Evolutionary conservation across 2,797 vertebrate species (phyloP), one percentile per base, ranked within the genome.

Genomic region (Crocodylus rhombifer): DNA sequence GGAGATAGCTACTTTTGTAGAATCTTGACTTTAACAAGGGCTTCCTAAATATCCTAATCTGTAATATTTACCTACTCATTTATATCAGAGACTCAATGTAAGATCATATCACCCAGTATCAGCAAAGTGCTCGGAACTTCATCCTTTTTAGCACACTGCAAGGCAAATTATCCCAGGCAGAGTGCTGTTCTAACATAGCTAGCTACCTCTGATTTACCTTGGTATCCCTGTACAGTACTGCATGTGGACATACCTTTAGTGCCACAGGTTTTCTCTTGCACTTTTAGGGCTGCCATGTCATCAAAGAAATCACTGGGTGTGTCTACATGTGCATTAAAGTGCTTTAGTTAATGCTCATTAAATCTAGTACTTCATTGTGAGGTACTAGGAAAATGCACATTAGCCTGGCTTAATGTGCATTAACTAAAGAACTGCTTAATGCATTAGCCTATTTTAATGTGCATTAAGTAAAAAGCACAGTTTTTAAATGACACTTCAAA

Each of bases 261-360:
- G 63, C 61, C 62, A 16, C 28, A 65, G 81, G 56, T 77, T 88
- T 94, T 93, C 23, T 60, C n/a, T 64, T 91, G 28, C 62, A 89
- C 57, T 9, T 71, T 71, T 21, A 71, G 30, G 36, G 21, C 33
- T 23, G 20, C 33, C 18, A 14, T 87, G 71, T 30, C 33, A 30
- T 26, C 10, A 73, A 51, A 30, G 64, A 89, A 21, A 73, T 89
- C 80, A 82, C 42, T 51, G 42, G 10, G 42, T 10, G 2, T 51
- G 42, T 51, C 42, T 51, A 51, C 42, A 51, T 51, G 42, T 51
- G 42, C 42, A 51, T 51, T 51, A 51, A 51, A 51, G 42, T 51
- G 10, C 42, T 10, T 51, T 51, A 51, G 42, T 51, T 51, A 51
- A 51, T 51, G 42, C 42, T 51, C 42, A 51, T 51, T 51, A 51